Evolutionary conservation across 2,888 invertebrate species (phyloP).

Genomic region (Nowickia ferox): DNA sequence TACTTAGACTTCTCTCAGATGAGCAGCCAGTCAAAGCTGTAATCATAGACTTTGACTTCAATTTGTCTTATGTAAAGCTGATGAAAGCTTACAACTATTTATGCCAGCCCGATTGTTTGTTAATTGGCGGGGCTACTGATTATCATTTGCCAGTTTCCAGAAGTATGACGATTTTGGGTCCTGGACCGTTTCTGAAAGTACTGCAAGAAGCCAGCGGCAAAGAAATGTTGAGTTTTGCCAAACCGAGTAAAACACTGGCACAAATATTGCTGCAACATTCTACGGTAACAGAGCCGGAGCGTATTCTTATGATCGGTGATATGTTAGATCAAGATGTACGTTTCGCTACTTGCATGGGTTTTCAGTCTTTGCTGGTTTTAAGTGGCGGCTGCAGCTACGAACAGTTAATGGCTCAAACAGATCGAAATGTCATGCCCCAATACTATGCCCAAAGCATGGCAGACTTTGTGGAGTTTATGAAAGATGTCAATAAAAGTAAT

Average conservation of each 20-base stretch:
- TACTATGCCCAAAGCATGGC: constrained; percentile 80
- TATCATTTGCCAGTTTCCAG: constrained; percentile 79
- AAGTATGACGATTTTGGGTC: constrained; percentile 81
- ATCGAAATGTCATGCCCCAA: constrained; percentile 76
- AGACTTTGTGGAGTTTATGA: constrained; percentile 78
- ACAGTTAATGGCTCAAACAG: constrained; percentile 74
- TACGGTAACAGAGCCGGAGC: constrained; percentile 85
- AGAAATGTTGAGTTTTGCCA: constrained; percentile 81
- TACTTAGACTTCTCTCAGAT: constrained; percentile 76
- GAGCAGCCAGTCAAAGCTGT: constrained; percentile 83
- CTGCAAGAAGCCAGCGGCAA: constrained; percentile 80
- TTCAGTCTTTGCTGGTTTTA: constrained; percentile 90
- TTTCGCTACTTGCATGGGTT: constrained; percentile 88
- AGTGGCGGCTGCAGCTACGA: constrained; percentile 82
- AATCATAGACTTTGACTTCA: constrained; percentile 83
- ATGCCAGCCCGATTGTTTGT: constrained; percentile 82
- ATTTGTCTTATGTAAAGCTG: constrained; percentile 82
- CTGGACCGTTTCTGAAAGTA: constrained; percentile 81
- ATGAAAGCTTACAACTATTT: constrained; percentile 83
- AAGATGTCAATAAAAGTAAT: constrained; percentile 73
- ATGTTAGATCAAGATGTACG: constrained; percentile 92
- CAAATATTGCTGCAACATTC: constrained; percentile 77
- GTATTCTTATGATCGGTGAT: constrained; percentile 93
- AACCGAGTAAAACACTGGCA: constrained; percentile 83
- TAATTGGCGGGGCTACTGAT: constrained; percentile 83